Evolutionary conservation across 1,140 invertebrate genomes (phyloP).

Genomic region (Bombus huntii): DNA sequence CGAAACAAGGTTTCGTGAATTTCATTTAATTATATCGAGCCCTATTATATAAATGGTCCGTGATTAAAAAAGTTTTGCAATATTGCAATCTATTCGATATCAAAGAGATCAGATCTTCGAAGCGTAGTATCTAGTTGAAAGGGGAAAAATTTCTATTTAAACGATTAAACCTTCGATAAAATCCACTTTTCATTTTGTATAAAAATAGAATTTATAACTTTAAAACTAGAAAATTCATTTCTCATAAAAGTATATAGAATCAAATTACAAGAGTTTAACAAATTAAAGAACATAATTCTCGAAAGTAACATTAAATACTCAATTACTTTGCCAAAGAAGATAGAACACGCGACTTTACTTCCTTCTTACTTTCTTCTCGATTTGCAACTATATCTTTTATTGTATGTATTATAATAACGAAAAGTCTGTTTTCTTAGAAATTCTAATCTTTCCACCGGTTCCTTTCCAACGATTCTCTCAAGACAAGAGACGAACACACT

Average conservation of each 20-base stretch:
- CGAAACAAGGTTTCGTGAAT: neutral
- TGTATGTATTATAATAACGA: too few species aligned
- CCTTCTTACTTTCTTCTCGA: too few species aligned
- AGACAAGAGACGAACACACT: neutral
- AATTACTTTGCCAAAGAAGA: too few species aligned
- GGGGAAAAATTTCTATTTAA: neutral
- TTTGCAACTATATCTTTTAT: too few species aligned
- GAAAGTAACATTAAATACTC: too few species aligned
- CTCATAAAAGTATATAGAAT: neutral
- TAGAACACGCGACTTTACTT: too few species aligned
- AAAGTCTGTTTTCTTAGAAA: too few species aligned
- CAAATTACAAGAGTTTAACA: neutral
- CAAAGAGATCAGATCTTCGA: too few species aligned
- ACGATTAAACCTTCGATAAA: neutral
- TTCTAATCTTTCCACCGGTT: neutral
- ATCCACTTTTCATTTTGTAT: neutral
- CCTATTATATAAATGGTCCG: neutral
- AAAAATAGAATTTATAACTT: neutral
- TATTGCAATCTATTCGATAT: neutral
- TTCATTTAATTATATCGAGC: neutral
- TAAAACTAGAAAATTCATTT: neutral
- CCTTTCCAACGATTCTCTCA: neutral
- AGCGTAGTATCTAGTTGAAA: neutral
- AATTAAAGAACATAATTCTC: too few species aligned
- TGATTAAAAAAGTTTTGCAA: neutral